phyloP scores from a whole-genome alignment of 2,113 vertebrate species.

The Nothobranchius kuhntae region DNA sequence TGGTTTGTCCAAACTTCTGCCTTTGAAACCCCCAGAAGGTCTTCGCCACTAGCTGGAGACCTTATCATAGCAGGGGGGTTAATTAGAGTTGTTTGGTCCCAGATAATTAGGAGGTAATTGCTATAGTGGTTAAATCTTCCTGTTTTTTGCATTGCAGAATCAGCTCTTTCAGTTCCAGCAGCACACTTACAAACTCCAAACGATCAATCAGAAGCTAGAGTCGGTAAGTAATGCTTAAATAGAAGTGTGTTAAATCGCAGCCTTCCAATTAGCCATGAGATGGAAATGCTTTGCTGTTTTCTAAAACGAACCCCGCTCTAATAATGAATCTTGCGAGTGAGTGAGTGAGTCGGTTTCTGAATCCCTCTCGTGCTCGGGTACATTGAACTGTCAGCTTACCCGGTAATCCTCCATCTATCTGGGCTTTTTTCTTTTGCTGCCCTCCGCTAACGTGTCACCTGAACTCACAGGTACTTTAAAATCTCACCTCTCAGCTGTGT shows the following conservation, averaged over 20 bases:
- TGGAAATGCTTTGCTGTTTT: constrained; percentile 34
- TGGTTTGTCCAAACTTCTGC: background rate
- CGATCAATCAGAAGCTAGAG: constrained; percentile 84
- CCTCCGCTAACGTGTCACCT: too few relatives aligned
- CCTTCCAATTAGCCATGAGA: constrained; percentile 53
- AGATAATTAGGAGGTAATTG: constrained; percentile 34
- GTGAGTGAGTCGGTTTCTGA: constrained; percentile 38
- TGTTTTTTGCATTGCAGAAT: constrained; percentile 75
- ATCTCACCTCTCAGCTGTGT: constrained; percentile 1
- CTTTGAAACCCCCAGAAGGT: background rate
- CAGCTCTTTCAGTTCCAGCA: constrained; percentile 84
- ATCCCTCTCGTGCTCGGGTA: constrained; percentile 28
- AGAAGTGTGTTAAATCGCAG: constrained; percentile 52
- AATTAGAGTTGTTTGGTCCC: constrained; percentile 28
- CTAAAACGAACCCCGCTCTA: constrained; percentile 39
- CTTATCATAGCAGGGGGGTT: constrained; percentile 7
- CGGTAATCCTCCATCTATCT: constrained; percentile 44
- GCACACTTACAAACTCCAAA: constrained; percentile 79
- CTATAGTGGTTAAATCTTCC: constrained; percentile 20
- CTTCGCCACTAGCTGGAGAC: constrained; percentile 51
- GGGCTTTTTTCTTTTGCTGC: constrained; percentile 6
- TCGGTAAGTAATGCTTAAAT: constrained; percentile 80
- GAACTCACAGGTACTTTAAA: constrained; percentile 1
- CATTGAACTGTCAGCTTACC: constrained; percentile 29
- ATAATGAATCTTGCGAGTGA: too few relatives aligned